Percentiles rank a stretch among this genome's conserved stretches.
phyloP scores from a whole-genome alignment of 2,797 vertebrate species.

The Agapornis canus region DNA sequence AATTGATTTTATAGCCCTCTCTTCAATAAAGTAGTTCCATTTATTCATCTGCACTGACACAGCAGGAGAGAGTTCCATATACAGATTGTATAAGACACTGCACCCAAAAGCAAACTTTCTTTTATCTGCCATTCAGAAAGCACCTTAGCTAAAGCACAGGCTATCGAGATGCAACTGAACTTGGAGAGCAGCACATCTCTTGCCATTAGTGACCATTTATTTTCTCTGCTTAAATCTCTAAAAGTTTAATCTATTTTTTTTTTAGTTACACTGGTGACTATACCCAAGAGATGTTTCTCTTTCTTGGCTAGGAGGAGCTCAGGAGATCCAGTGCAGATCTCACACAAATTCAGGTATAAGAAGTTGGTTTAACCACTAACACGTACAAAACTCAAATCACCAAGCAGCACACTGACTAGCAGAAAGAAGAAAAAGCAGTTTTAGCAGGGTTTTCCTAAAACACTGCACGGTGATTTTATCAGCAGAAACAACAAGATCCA shows the following conservation, averaged over 20 bases:
- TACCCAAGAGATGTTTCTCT: not conserved
- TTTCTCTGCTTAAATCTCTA: not conserved
- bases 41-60: not conserved
- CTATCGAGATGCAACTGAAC: not conserved
- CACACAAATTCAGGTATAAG: not conserved
- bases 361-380: not conserved
- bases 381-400: not conserved
- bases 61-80: not conserved
- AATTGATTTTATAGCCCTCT: not conserved
- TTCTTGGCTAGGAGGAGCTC: not conserved
- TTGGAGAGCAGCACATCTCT: not conserved
- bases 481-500: not conserved
- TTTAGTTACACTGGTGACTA: not conserved
- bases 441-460: not conserved
- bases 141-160: not conserved
- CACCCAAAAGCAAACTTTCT: not conserved
- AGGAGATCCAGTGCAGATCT: not conserved
- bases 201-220: not conserved
- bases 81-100: not conserved
- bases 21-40: not conserved
- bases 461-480: not conserved
- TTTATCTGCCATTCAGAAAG: not conserved
- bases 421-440: not conserved
- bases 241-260: not conserved
- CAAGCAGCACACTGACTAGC: not conserved